Evolutionary conservation across 2,888 invertebrate genomes (phyloP).

Genomic region (Ennomos quercinarius): DNA sequence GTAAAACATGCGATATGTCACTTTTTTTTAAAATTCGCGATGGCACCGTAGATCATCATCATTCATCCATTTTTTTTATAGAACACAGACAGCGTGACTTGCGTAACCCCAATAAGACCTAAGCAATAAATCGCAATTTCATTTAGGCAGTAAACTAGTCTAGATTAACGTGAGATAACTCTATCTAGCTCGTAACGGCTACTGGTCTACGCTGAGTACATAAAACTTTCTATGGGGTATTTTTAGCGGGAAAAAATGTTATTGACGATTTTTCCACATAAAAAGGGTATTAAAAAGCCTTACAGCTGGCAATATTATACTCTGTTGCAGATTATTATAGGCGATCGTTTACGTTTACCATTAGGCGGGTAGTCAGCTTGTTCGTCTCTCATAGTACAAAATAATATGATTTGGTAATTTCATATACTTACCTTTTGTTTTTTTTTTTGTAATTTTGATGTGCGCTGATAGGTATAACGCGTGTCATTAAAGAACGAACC

Average conservation of each 20-base stretch:
- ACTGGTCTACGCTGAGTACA: conserved; percentile 33
- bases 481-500: no score
- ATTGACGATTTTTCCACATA: background rate
- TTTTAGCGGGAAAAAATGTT: background rate
- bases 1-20: no score
- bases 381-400: no score
- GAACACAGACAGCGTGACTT: conserved; percentile 9
- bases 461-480: no score
- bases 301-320: no score
- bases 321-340: no score
- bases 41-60: background rate
- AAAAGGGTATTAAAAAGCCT: no score
- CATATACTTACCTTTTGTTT: no score
- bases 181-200: conserved; percentile 27
- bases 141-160: conserved; percentile 42
- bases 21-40: background rate
- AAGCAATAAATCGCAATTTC: conserved; percentile 35
- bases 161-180: conserved; percentile 40
- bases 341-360: no score
- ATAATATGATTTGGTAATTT: no score
- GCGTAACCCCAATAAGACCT: conserved; percentile 16
- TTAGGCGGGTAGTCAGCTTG: no score
- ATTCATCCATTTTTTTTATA: conserved; percentile 8
- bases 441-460: no score
- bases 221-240: conserved; percentile 4